Conservation (phyloP, 2,797 vertebrate species). For the Gymnocypris eckloni region DNA sequence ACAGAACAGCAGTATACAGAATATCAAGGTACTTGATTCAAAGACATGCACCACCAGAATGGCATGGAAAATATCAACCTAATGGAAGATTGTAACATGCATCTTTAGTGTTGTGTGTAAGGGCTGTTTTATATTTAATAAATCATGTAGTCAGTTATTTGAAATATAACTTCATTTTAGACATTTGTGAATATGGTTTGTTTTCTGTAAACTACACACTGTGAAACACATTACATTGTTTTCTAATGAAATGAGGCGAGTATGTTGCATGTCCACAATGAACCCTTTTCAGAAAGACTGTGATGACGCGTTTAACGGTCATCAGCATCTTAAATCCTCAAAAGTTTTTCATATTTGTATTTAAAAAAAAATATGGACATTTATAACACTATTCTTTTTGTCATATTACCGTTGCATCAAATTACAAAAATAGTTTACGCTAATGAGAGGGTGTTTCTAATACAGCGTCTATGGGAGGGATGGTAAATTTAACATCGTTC, state of each 20-base stretch:
- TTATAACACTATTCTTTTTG: too few relatives aligned
- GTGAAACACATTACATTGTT: not conserved
- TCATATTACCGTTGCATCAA: too few relatives aligned
- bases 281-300: too few relatives aligned
- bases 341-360: too few relatives aligned
- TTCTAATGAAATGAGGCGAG: not conserved
- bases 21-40: constrained; percentile 69
- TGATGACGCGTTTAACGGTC: too few relatives aligned
- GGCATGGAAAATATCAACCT: not conserved
- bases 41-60: not conserved
- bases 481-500: too few relatives aligned
- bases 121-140: not conserved
- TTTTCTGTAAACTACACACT: not conserved
- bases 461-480: too few relatives aligned
- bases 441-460: too few relatives aligned
- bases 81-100: not conserved
- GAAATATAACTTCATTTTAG: not conserved
- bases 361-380: too few relatives aligned
- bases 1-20: constrained; percentile 70
- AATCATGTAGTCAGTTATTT: not conserved
- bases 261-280: too few relatives aligned
- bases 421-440: too few relatives aligned
- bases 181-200: not conserved
- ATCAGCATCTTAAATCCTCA: too few relatives aligned
- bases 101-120: not conserved